phyloP scores from a whole-genome alignment of 2,113 vertebrate species.

The Rhabdornis inornatus region DNA sequence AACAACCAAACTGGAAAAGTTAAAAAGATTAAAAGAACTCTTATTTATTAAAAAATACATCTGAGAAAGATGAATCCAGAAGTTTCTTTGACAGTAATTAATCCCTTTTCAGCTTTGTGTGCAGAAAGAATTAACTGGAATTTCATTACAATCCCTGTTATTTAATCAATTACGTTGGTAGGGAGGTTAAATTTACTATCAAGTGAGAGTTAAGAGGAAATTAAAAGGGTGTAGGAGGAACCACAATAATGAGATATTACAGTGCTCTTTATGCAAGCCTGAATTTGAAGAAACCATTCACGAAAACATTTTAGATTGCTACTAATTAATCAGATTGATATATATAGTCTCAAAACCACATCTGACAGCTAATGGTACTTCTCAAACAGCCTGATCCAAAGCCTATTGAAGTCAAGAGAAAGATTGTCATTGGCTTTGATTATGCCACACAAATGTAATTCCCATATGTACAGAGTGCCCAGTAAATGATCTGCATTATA shows the following conservation, averaged over 20 bases:
- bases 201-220: conserved; percentile 36
- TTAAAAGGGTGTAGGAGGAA: conserved; percentile 43
- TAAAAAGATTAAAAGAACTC: background rate
- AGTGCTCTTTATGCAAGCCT: background rate
- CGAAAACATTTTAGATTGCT: conserved; percentile 52
- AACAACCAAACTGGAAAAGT: background rate
- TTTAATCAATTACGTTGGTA: conserved; percentile 44
- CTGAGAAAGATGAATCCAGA: conserved; percentile 22
- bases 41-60: background rate
- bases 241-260: conserved; percentile 18
- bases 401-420: conserved; percentile 34
- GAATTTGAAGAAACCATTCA: conserved; percentile 46
- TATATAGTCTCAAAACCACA: conserved; percentile 35
- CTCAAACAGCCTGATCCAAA: conserved; percentile 17
- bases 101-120: conserved; percentile 12
- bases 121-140: conserved; percentile 36
- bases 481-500: conserved; percentile 8
- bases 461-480: background rate
- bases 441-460: conserved; percentile 35
- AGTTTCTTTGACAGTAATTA: conserved; percentile 46
- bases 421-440: conserved; percentile 26
- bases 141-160: conserved; percentile 45
- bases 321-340: conserved; percentile 58
- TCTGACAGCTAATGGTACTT: conserved; percentile 49
- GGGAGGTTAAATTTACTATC: conserved; percentile 50